Conservation (phyloP, 2,113 vertebrate species). For the Rutilus rutilus region DNA sequence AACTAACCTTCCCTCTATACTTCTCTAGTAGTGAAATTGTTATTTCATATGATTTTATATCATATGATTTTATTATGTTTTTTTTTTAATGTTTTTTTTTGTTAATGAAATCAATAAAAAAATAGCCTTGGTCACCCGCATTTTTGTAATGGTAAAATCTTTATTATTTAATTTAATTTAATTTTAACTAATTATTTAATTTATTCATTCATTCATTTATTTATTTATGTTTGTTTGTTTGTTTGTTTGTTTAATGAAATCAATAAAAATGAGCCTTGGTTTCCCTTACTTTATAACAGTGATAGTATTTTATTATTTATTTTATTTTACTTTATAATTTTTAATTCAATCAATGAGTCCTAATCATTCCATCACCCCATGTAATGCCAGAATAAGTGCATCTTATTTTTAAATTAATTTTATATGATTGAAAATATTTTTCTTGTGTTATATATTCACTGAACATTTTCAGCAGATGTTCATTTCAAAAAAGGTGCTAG, state of each 20-base stretch:
- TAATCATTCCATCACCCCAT: neutral
- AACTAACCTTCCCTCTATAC: neutral
- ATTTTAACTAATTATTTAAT: neutral
- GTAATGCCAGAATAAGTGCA: neutral
- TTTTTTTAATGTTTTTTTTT: too few relatives aligned
- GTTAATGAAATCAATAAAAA: too few relatives aligned
- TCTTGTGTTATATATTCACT: neutral
- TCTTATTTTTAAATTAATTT: neutral
- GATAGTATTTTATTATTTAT: too few relatives aligned
- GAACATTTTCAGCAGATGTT: neutral
- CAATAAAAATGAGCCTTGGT: neutral
- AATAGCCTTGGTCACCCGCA: too few relatives aligned
- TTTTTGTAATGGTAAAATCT: neutral
- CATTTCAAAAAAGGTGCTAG: neutral
- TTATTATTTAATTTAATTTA: neutral
- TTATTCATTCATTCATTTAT: neutral
- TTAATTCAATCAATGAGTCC: neutral
- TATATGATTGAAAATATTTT: neutral
- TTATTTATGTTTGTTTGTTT: neutral
- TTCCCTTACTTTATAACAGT: too few relatives aligned
- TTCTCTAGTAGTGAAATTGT: too few relatives aligned
- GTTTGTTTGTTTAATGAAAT: neutral
- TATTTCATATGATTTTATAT: too few relatives aligned
- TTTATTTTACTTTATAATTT: too few relatives aligned
- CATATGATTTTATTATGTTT: too few relatives aligned